These are phyloP conservation scores for Cheirogaleus medius DNA, from an alignment of 2,113 vertebrate genomes.

Conservation along the genomic window DNA sequence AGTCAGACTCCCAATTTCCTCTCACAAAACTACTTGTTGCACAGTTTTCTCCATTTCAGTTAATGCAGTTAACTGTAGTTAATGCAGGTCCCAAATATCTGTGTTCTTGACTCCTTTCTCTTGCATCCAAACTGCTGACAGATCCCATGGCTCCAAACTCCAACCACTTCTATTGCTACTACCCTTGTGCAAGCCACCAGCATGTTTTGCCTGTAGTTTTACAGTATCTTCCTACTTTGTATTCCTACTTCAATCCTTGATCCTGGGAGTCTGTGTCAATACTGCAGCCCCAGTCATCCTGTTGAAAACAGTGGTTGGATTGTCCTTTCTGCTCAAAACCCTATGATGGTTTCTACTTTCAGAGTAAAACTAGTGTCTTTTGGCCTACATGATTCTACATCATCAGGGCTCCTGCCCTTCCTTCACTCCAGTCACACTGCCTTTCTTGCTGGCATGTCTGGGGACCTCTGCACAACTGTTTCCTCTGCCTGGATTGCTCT, in stretches of 20 bases:
- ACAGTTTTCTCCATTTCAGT: not conserved
- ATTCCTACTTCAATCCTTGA: not conserved
- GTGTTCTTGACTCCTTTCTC: not conserved
- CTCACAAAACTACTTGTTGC: not conserved
- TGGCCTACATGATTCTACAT: not conserved
- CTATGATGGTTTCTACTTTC: not conserved
- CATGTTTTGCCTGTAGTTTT: not conserved
- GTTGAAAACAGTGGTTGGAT: not conserved
- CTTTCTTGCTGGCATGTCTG: not conserved
- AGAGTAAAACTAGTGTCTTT: not conserved
- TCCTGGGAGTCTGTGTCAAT: not conserved
- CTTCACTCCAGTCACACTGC: too few relatives aligned
- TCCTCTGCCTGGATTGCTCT: not conserved
- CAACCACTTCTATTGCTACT: not conserved
- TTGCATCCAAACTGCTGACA: not conserved
- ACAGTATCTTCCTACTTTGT: not conserved
- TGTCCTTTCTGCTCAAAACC: not conserved
- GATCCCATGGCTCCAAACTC: not conserved
- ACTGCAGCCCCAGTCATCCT: not conserved
- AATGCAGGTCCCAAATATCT: not conserved
- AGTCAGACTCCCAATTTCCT: not conserved
- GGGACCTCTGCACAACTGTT: not conserved
- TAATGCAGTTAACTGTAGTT: not conserved
- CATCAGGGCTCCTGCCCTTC: not conserved
- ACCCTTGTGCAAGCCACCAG: not conserved